Conservation (phyloP, 2,113 vertebrate species). For the Harpagus bidentatus region DNA sequence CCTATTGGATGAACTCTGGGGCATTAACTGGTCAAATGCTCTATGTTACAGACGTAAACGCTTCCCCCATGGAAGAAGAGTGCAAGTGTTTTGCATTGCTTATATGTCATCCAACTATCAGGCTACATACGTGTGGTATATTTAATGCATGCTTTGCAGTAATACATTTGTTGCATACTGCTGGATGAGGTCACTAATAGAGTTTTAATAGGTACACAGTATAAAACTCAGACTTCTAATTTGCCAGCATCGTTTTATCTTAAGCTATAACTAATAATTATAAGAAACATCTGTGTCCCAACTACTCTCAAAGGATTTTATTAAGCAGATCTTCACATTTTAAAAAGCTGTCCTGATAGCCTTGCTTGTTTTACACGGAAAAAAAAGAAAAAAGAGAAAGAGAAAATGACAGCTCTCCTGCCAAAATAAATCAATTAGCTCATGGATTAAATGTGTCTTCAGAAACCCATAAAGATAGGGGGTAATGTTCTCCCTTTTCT, state of each 20-base stretch:
- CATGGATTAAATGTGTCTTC: conserved; percentile 2
- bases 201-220: background rate
- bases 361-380: background rate
- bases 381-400: background rate
- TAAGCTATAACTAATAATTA: background rate
- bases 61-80: background rate
- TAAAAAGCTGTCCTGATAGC: background rate
- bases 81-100: background rate
- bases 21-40: background rate
- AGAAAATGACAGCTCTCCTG: background rate
- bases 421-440: conserved; percentile 36
- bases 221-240: background rate
- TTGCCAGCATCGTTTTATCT: background rate
- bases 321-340: conserved; percentile 1
- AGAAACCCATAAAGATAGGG: background rate
- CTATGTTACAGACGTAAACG: background rate
- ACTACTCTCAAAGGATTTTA: background rate
- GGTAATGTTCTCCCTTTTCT: background rate
- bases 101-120: background rate
- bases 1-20: background rate
- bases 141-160: background rate
- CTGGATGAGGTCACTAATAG: background rate
- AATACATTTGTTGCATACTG: background rate
- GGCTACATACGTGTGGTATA: background rate
- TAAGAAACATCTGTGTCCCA: background rate